A percentile compares a stretch with the other conserved stretches of the same genome.
Conservation (phyloP, 2,888 invertebrate species). For the Hydrotaea cyrtoneurina region DNA sequence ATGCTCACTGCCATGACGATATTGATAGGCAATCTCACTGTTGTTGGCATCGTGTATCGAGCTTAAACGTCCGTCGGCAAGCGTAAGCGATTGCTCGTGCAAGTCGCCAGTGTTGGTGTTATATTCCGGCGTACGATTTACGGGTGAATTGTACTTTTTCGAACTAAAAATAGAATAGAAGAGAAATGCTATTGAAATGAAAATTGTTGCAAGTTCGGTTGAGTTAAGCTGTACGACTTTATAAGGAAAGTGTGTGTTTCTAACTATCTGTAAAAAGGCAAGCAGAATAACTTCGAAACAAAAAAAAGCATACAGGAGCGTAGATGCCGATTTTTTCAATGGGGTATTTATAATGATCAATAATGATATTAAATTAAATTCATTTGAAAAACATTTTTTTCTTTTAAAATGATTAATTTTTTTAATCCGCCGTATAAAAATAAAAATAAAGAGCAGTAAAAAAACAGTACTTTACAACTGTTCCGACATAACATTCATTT, state of each 20-base stretch:
- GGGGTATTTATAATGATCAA: too few species aligned
- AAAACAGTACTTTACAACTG: too few species aligned
- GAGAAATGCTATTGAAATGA: not conserved
- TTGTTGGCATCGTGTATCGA: conserved; percentile 70
- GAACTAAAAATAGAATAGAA: conserved; percentile 70
- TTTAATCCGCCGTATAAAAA: too few species aligned
- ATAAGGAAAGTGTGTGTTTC: conserved; percentile 45
- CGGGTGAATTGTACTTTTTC: conserved; percentile 75
- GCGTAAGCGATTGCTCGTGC: conserved; percentile 72
- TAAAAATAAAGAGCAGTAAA: too few species aligned
- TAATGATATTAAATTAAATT: too few species aligned
- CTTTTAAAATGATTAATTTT: too few species aligned
- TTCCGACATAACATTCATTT: too few species aligned
- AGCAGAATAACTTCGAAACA: not conserved
- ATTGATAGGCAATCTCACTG: conserved; percentile 71
- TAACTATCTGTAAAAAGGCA: conserved; percentile 47
- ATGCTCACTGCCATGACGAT: conserved; percentile 77
- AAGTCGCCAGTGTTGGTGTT: conserved; percentile 72
- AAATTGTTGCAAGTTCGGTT: conserved; percentile 44
- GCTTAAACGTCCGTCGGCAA: conserved; percentile 71
- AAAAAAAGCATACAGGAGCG: not conserved
- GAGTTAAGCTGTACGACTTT: conserved; percentile 42
- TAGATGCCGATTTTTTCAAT: not conserved
- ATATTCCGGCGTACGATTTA: conserved; percentile 74
- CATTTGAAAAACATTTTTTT: too few species aligned